Evolutionary conservation across 2,888 invertebrate genomes (phyloP), one percentile per base, ranked within the genome.

Genomic region (Luperina testacea): DNA sequence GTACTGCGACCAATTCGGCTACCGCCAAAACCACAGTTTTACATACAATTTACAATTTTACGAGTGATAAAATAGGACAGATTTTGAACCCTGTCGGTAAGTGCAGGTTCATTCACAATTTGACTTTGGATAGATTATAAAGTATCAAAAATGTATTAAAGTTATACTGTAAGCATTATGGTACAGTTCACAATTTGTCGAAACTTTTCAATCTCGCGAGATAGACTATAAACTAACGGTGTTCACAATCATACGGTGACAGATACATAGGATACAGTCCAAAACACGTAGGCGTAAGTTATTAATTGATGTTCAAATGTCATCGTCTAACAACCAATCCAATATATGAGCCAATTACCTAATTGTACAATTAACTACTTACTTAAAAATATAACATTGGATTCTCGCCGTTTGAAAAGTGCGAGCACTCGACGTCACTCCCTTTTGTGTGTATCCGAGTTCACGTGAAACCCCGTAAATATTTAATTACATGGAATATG

Each of bases 401-500:
- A 65, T 68, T 72, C 27, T 24, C 63, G 15, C 11, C 8, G 59
- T 64, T 42, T 13, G 11, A 17, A 8, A n/a, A 77, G 53, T 38
- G 53, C 57, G 59, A 53, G 53, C 20, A 61, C 24, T 72, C 53
- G 53, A 2, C 17, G 20, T 59, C 64, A 65, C 24, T 45, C 61
- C 17, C 51, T 70, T 75, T 70, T 63, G 61, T 70, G 45, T 32
- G 27, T 65, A 42, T 42, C 13, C 32, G 8, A 82, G 61, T 71
- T 73, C 42, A 68, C 38, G 45, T 32, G n/a, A 59, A 71, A 68
- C 53, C 24, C n/a, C 11, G 72, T 75, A 71, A 63, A 81, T 81
- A 75, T 81, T 81, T 73, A 13, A 84, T 64, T 72, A 75, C 67
- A 81, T 75, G 51, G 64, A 81, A 76, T 80, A 64, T 48, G n/a